A percentile compares a stretch with the other conserved stretches of the same genome.
Conservation (phyloP, 2,797 vertebrate species). For the Buphagus erythrorhynchus region DNA sequence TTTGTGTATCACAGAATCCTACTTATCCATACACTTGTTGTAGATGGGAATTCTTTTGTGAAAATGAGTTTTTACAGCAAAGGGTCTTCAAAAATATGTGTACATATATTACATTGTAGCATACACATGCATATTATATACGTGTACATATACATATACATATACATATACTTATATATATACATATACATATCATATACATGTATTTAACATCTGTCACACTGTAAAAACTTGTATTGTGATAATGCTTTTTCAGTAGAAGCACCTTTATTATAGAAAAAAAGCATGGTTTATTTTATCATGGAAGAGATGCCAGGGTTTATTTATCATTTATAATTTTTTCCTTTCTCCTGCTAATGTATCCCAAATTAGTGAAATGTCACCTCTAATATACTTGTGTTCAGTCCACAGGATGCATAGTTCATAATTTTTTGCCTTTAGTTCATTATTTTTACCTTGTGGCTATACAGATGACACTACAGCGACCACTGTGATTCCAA, state of each 20-base stretch:
- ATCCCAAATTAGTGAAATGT: conserved; percentile 20
- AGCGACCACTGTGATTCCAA: conserved; percentile 12
- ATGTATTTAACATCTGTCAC: background rate
- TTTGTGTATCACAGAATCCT: background rate
- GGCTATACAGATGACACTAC: conserved; percentile 31
- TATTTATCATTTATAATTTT: background rate
- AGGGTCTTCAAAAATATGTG: background rate
- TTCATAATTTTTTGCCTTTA: conserved; percentile 71
- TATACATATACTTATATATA: too few relatives aligned
- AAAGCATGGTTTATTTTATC: background rate
- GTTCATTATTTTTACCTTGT: conserved; percentile 72
- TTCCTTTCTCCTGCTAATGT: background rate
- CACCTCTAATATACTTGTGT: conserved; percentile 37
- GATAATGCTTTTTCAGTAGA: background rate
- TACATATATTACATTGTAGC: background rate
- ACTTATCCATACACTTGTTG: background rate
- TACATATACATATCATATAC: background rate
- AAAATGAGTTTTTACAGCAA: background rate
- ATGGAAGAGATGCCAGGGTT: background rate
- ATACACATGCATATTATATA: too few relatives aligned
- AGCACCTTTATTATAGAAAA: background rate
- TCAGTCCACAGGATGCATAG: conserved; percentile 49
- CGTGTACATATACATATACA: too few relatives aligned
- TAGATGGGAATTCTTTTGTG: background rate
- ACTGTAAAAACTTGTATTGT: background rate